Conservation (phyloP, 2,888 invertebrate genomes). For the Psococerastis gibbosa region DNA sequence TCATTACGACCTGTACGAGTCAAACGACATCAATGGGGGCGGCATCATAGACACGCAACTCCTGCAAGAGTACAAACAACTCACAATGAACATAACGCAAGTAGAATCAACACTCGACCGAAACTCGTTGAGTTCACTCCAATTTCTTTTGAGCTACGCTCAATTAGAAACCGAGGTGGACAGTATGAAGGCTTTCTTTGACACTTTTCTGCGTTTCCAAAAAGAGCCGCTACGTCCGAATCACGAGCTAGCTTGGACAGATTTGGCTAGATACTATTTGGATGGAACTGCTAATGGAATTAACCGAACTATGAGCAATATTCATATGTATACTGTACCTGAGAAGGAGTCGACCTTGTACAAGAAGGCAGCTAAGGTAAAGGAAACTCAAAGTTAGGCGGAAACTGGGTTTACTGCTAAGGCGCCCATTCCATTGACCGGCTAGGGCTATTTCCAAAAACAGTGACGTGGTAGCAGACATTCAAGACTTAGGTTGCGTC, state of each 20-base stretch:
- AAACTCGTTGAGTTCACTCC: conserved; percentile 17
- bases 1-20: conserved; percentile 35
- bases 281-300: conserved; percentile 26
- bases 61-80: conserved; percentile 34
- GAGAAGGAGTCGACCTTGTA: conserved; percentile 34
- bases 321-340: background rate
- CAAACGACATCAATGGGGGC: conserved; percentile 27
- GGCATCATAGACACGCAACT: conserved; percentile 32
- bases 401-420: too few species aligned
- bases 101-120: conserved; percentile 17
- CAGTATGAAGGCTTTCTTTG: conserved; percentile 44
- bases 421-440: too few species aligned
- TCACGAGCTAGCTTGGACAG: conserved; percentile 34
- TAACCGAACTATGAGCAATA: background rate
- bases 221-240: conserved; percentile 22
- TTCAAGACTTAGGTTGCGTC: too few species aligned
- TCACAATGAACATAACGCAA: conserved; percentile 27
- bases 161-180: conserved; percentile 38
- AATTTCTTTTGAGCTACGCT: conserved; percentile 39
- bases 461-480: too few species aligned
- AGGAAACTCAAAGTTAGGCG: too few species aligned
- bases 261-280: conserved; percentile 44
- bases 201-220: conserved; percentile 42
- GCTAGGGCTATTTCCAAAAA: too few species aligned
- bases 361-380: conserved; percentile 46